phyloP scores from a whole-genome alignment of 1,140 invertebrate genomes.

The Procambarus clarkii region DNA sequence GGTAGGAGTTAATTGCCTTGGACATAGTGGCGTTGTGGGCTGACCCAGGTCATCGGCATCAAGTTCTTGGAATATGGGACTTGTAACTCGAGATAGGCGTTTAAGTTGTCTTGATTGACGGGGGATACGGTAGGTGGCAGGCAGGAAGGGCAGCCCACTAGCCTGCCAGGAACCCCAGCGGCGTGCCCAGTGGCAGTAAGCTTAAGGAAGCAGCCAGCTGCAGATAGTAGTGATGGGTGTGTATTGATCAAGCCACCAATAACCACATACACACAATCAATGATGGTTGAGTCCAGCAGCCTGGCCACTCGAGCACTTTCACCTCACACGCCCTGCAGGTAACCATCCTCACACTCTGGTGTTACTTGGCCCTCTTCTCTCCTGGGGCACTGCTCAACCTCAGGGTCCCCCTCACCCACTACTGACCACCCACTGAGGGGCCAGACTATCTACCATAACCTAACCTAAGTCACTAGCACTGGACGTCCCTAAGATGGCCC shows the following conservation, averaged over 20 bases:
- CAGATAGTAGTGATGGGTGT: conserved; percentile 13
- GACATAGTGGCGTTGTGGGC: conserved; percentile 42
- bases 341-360: conserved; percentile 8
- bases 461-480: background rate
- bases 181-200: background rate
- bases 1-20: conserved; percentile 61
- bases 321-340: conserved; percentile 2
- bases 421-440: background rate
- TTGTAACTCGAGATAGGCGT: no score
- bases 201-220: background rate
- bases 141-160: background rate
- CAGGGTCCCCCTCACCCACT: background rate
- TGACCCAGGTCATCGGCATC: conserved; percentile 11
- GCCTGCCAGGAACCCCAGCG: background rate
- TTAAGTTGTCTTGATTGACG: background rate
- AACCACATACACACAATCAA: conserved; percentile 61
- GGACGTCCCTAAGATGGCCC: background rate
- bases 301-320: conserved; percentile 33
- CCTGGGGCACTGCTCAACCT: background rate
- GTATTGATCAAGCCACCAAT: conserved; percentile 60
- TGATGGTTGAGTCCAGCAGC: conserved; percentile 48
- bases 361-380: background rate
- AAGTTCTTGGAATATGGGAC: background rate
- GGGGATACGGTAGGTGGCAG: background rate
- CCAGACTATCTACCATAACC: background rate